Evolutionary conservation across 1,140 invertebrate species (phyloP), one percentile per base, ranked within the genome.

Genomic region (Drosophila pandora): DNA sequence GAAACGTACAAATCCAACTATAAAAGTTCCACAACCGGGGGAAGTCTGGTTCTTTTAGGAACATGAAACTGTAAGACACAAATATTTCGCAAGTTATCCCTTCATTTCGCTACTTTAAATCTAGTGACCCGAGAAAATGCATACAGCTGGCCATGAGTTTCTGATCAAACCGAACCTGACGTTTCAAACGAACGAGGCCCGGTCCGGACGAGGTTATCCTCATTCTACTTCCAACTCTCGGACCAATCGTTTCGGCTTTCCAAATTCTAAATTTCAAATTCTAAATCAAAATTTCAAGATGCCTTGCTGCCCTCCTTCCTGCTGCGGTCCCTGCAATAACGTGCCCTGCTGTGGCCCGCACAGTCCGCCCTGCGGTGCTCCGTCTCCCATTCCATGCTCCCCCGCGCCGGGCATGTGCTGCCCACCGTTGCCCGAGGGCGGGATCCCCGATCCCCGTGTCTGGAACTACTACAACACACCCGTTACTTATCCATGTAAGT

Each of bases 401-500:
- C 90, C 90, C 8, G 75, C 75, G 30, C 90, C 90, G 2, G 79
- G 79, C 34, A 64, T 62, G 30, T 91, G 90, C 54, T 78, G 63
- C 59, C 87, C 88, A 6, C 79, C 77, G 8, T 28, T 80, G 49
- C 80, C 80, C 2, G 90, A 91, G 45, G 81, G 82, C 12, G 90
- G 90, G 13, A 90, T 91, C 30, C 90, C 90, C 50, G 90, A 91
- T 81, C 90, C 90, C 5, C 72, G 90, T 30, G 74, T 91, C 30
- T 91, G 90, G 90, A 91, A 91, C 71, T 81, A 56, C 74, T 88
- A 81, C 65, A 91, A 91, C 61, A 91, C 90, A 8, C 90, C 90
- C 37, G 76, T 82, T 17, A 77, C 79, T n/a, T 91, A 91, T 82
- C 90, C 90, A 91, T 91, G 90, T 91, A 88, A 91, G 90, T 47